Base-by-base conservation (phyloP, 2,888 invertebrate species). In the Dryocosmus kuriphilus region DNA sequence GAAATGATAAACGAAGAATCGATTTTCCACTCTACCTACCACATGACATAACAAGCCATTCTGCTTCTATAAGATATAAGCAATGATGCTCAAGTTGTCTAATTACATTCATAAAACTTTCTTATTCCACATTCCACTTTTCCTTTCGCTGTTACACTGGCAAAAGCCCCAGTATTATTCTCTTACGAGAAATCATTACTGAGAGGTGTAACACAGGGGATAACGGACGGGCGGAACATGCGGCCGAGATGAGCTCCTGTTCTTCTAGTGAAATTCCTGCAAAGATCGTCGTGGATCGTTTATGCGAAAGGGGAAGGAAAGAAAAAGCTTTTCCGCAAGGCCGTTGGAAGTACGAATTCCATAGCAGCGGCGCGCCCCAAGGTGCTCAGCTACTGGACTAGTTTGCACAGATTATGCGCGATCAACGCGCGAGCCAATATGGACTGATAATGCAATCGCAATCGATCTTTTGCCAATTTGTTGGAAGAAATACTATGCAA, bases 341-440 rank as follows among this genome's bases (percentile, higher is more conserved):
- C 32, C 71, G 51, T 30, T 71, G 19, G n/a, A 35, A 63, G 63
- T 35, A 63, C 35, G 22, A 65, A 41, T 65, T 65, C 38, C 65
- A 16, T 41, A 38, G 65, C 16, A 35, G 22, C 61, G 55, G 32
- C 76, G 61, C 27, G 60, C 60, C 60, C 60, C 24, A 60, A 60
- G 60, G 76, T 76, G 73, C 60, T 76, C 24, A 67, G 77, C 71
- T 57, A 77, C 77, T 79, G 79, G 80, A 82, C 82, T 79, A 82
- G 82, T 79, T 80, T 80, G 77, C 65, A 77, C 63, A 78, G 80
- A 80, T 82, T 76, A 76, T 63, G 60, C 73, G 75, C 75, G 82
- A 82, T 78, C 79, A 65, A 79, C 76, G 71, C 76, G 76, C 63
- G 77, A 77, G 77, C 76, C 75, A 80, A 80, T 79, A 82, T 76